Evolutionary conservation across 2,113 vertebrate genomes (phyloP).

Genomic region (Podarcis muralis): DNA sequence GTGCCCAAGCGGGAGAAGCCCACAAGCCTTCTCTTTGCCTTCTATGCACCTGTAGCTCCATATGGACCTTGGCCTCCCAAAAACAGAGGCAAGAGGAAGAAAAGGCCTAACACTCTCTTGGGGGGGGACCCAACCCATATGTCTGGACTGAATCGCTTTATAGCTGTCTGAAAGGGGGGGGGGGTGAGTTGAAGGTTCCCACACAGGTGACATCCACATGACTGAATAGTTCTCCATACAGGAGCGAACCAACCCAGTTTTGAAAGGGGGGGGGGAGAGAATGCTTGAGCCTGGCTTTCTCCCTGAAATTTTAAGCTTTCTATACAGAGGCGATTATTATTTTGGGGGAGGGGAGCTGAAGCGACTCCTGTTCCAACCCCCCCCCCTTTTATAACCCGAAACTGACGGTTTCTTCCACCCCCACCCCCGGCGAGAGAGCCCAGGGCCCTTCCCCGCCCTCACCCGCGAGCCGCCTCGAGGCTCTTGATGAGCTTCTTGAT

Average conservation of each 20-base stretch:
- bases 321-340: too few species aligned
- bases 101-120: not conserved
- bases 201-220: not conserved
- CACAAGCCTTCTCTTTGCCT: too few species aligned
- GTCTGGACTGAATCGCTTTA: constrained; percentile 14
- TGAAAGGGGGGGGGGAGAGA: too few species aligned
- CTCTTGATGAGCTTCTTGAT: constrained; percentile 99
- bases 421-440: not conserved
- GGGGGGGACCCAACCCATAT: too few species aligned
- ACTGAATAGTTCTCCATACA: not conserved
- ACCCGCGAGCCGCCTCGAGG: constrained; percentile 95
- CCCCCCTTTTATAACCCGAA: not conserved
- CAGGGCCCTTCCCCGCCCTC: constrained; percentile 51
- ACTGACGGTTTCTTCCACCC: too few species aligned
- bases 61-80: not conserved
- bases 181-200: not conserved
- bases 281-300: not conserved
- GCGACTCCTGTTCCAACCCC: not conserved
- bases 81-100: not conserved
- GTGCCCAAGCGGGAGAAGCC: not conserved
- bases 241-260: not conserved
- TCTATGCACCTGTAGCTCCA: not conserved
- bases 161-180: not conserved
- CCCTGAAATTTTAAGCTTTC: not conserved
- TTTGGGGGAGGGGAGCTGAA: not conserved